Percentiles rank a stretch among this genome's conserved stretches.
Conservation (phyloP, 2,113 vertebrate species). For the Pseudorhombus dupliciocellatus region DNA sequence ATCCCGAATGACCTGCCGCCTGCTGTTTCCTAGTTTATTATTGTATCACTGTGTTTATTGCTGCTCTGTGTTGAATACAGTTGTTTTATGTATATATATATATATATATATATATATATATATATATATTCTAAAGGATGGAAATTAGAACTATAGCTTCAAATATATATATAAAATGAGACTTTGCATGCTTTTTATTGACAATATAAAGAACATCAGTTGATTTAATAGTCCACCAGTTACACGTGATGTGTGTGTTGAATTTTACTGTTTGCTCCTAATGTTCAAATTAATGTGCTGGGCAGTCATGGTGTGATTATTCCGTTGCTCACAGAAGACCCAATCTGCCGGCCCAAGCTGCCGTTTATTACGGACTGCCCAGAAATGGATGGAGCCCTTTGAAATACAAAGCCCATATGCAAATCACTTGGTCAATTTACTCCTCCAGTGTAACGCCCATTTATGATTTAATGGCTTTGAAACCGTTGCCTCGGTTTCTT, state of each 20-base stretch:
- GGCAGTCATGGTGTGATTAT: conserved; percentile 31
- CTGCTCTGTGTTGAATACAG: background rate
- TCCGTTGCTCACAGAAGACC: conserved; percentile 47
- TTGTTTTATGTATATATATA: background rate
- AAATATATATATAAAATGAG: background rate
- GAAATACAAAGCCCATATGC: conserved; percentile 35
- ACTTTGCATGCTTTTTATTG: too few species aligned
- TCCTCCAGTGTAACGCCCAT: conserved; percentile 15
- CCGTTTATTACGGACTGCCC: conserved; percentile 26
- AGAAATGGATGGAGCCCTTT: conserved; percentile 26
- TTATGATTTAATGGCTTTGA: background rate
- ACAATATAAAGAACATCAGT: too few species aligned
- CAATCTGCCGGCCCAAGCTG: conserved; percentile 53
- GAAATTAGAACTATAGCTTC: background rate
- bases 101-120: background rate
- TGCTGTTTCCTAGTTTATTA: background rate
- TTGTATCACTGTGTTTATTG: background rate
- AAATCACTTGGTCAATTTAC: conserved; percentile 25
- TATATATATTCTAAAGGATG: background rate
- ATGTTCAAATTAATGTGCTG: conserved; percentile 39
- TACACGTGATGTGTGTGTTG: conserved; percentile 12
- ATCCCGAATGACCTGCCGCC: background rate
- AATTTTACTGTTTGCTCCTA: conserved; percentile 29
- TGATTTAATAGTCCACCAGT: background rate
- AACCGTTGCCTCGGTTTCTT: too few species aligned